Evolutionary conservation across 2,113 vertebrate genomes (phyloP), one percentile per base, ranked within the genome.

Genomic region (Microtus pennsylvanicus): DNA sequence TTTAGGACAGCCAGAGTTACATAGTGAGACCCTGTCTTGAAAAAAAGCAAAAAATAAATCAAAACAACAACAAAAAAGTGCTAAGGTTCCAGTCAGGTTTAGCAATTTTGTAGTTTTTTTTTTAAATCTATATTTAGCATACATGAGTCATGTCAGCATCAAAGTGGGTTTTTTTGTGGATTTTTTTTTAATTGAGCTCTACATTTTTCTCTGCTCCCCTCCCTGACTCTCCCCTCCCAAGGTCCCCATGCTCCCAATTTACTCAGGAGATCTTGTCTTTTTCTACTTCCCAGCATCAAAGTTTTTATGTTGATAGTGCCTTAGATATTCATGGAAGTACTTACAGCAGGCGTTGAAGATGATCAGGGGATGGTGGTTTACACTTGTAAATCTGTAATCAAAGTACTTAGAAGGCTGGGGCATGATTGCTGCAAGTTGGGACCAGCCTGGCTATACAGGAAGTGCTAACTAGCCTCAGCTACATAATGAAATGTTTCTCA

Each of bases 51-150:
- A 30, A 67, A 67, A 67, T 4, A 67, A 67, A 67, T 11, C 10
- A 12, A 67, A 67, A 67, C 65, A 67, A 30, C 7, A 33, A 35
- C 69, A 70, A 70, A 69, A 13, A 52, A n/a, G 76, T 78, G 76
- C 4, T 13, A 33, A 78, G 22, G 50, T 30, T 81, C 55, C 69
- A 89, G 47, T 87, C 87, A 78, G 52, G 35, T 82, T 97, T 78
- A 96, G 11, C 22, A 77, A 55, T 96, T 97, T 95, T 90, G 72
- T 87, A 92, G 80, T 95, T 97, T 24, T 83, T 93, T 91, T 58
- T 58, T 19, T 1, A 58, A 90, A 96, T 14, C 58, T 94, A 45
- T 42, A 90, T n/a, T 97, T 94, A 97, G 83, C 55, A 85, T 93
- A 83, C 63, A 90, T 50, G 47, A n/a, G 86, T 19, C 9, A 22